Conservation (phyloP, 2,797 vertebrate species). For the Pseudochromis fuscus region DNA sequence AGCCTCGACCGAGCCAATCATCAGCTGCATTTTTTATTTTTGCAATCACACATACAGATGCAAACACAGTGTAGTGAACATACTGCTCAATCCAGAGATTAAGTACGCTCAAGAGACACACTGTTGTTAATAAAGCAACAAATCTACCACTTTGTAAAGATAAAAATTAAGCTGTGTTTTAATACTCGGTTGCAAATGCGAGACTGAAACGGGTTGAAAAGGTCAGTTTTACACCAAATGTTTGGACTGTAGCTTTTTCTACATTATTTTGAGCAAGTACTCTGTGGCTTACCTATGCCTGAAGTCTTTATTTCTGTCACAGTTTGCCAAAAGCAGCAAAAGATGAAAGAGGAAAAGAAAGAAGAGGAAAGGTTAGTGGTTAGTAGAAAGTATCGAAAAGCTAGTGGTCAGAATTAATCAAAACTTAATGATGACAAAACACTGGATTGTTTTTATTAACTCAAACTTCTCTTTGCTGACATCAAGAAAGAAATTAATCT, state of each 20-base stretch:
- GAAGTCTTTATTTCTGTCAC: conserved; percentile 99
- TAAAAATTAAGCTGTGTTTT: conserved; percentile 11
- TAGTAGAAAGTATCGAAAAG: conserved; percentile 50
- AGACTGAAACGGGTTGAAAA: conserved; percentile 28
- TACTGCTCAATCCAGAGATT: conserved; percentile 20
- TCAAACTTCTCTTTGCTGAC: conserved; percentile 26
- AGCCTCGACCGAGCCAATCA: conserved; percentile 42
- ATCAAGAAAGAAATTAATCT: conserved; percentile 38
- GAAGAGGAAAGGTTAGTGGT: conserved; percentile 73
- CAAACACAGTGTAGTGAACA: conserved; percentile 16
- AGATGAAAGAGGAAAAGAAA: conserved; percentile 65
- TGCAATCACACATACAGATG: conserved; percentile 50
- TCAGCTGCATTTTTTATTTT: conserved; percentile 43
- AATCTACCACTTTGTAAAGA: conserved; percentile 22
- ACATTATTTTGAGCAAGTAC: conserved; percentile 33
- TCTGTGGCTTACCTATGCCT: conserved; percentile 97
- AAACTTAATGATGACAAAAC: conserved; percentile 35
- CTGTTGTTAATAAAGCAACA: conserved; percentile 28
- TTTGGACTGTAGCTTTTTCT: conserved; percentile 6
- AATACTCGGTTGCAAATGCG: conserved; percentile 1
- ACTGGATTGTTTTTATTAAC: neutral
- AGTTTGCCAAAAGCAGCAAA: conserved; percentile 80
- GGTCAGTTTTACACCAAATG: conserved; percentile 20
- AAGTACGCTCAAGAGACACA: neutral
- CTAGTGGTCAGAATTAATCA: conserved; percentile 51